Conservation (phyloP, 2,113 vertebrate genomes). For the Notarius lentiginosus region DNA sequence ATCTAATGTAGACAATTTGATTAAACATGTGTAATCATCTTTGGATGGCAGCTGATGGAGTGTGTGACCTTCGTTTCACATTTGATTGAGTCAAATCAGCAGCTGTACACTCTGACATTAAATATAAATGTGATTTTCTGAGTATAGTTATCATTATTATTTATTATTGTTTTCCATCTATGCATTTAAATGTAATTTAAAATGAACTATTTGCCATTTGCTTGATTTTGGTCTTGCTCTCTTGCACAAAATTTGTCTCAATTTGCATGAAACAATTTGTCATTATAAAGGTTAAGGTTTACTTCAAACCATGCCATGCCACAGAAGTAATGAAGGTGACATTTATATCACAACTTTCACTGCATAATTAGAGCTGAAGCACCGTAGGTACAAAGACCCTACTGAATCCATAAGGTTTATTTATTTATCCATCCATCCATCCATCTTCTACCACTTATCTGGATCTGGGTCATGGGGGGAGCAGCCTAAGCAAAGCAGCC, state of each 20-base stretch:
- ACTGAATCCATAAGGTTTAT: too few species aligned
- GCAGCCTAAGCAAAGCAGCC: too few species aligned
- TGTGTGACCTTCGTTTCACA: background rate
- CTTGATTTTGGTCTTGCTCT: background rate
- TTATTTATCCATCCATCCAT: too few species aligned
- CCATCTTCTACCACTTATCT: too few species aligned
- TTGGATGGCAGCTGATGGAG: background rate
- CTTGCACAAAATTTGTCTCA: background rate
- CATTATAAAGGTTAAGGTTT: background rate
- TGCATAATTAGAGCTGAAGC: too few species aligned
- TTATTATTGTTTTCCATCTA: background rate
- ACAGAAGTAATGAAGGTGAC: too few species aligned
- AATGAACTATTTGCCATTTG: background rate
- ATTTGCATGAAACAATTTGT: background rate
- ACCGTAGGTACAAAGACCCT: too few species aligned
- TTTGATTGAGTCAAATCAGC: background rate
- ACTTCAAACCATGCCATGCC: background rate
- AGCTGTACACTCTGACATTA: background rate
- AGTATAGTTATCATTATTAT: background rate
- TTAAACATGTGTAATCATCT: conserved; percentile 3
- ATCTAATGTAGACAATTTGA: background rate
- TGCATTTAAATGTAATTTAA: background rate
- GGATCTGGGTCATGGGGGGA: too few species aligned
- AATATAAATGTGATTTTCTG: background rate
- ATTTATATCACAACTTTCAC: background rate